A percentile compares a stretch with the other conserved stretches of the same genome.
phyloP scores from a whole-genome alignment of 2,113 vertebrate genomes.

The Saiga tatarica region DNA sequence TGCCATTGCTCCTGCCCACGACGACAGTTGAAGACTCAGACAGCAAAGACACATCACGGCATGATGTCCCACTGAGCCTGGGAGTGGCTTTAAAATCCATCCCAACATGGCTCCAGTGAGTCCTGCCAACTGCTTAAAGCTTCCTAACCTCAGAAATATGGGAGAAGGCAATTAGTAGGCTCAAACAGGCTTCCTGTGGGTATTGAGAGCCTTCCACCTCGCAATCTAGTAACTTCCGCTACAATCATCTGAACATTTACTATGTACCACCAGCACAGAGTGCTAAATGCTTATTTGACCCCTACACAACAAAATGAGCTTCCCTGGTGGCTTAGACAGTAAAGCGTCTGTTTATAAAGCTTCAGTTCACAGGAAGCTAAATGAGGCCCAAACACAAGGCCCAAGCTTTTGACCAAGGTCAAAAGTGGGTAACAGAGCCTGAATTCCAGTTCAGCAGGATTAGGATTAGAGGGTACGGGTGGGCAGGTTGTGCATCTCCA shows the following conservation, averaged over 20 bases:
- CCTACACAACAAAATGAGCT: neutral
- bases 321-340: too few relatives aligned
- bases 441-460: neutral
- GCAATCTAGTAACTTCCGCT: neutral
- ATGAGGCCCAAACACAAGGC: neutral
- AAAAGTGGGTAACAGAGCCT: neutral
- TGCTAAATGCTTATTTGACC: neutral
- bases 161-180: neutral
- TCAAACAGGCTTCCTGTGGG: neutral
- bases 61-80: neutral
- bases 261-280: neutral
- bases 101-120: neutral
- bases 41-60: neutral
- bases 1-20: neutral
- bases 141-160: slow-evolving; percentile 5
- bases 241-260: neutral
- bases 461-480: neutral
- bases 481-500: neutral
- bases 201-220: neutral
- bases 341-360: neutral
- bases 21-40: neutral
- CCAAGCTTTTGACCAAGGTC: neutral
- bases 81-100: slow-evolving; percentile 32
- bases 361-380: neutral
- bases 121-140: neutral